These are phyloP conservation scores for Strigops habroptila DNA, from an alignment of 2,113 vertebrate species.

Conservation along the genomic window DNA sequence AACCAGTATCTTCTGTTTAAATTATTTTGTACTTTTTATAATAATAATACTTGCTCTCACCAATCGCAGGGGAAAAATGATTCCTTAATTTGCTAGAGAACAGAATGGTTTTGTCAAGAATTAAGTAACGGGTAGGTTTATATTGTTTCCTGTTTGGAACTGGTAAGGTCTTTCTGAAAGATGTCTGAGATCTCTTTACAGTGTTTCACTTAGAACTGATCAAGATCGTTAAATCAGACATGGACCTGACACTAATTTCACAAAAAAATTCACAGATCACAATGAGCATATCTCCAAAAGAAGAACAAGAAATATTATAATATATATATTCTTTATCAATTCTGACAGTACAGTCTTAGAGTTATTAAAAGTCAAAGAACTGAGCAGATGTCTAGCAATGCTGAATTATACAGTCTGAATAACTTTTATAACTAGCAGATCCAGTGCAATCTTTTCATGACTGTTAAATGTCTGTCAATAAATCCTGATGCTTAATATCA, in stretches of 20 bases:
- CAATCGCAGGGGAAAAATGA: neutral
- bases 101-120: neutral
- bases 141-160: neutral
- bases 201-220: neutral
- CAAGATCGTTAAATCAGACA: neutral
- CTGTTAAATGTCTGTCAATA: constrained; percentile 13
- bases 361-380: constrained; percentile 36
- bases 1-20: constrained; percentile 5
- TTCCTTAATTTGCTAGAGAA: constrained; percentile 3
- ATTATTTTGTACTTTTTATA: constrained; percentile 39
- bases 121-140: neutral
- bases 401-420: constrained; percentile 14
- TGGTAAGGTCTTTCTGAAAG: neutral
- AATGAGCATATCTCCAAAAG: neutral
- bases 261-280: neutral
- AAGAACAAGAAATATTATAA: neutral
- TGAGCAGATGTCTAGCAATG: constrained; percentile 7
- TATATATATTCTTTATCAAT: constrained; percentile 2
- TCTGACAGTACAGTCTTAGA: neutral
- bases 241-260: neutral
- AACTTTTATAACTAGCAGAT: constrained; percentile 19
- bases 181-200: neutral
- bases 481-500: constrained; percentile 1
- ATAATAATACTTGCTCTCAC: constrained; percentile 33
- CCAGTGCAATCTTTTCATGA: neutral